Base-by-base conservation (phyloP, 2,888 invertebrate species). In the Ormia ochracea region DNA sequence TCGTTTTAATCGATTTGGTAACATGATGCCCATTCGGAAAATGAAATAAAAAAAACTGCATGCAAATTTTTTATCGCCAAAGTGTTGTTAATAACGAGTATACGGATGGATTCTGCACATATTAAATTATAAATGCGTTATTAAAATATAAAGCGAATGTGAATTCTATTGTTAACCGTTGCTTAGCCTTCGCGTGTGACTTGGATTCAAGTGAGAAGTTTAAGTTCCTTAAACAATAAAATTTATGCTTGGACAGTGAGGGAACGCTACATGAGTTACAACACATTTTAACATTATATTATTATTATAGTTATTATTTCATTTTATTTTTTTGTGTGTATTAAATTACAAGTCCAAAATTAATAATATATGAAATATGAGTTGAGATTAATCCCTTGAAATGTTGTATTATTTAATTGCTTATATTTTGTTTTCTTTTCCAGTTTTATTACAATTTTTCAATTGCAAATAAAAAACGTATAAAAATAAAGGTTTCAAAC, bases 161-260 rank as follows among this genome's bases (percentile, higher is more conserved):
- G 21, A 69, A 52, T 43, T 52, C 54, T 79, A 75, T 75, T 52
- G 52, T 75, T 68, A 78, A 72, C 75, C 36, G 70, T 75, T 45
- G 36, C 38, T 72, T 61, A 66, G 79, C 79, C 75, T 75, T 80
- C 79, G 79, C 72, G 75, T 80, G 54, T 80, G 79, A 75, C 70
- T 75, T 54, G 61, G 36, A 66, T 75, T 75, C 41, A 63, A 23
- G 52, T 54, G 41, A 50, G 48, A 69, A 69, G 36, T 66, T 72
- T 66, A 61, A 70, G 70, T 70, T 80, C 70, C 79, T 66, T 54
- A 66, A 79, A 75, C 65, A 61, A 17, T 65, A 33, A 31, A 52
- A 23, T 23, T 21, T 9, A 33, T 23, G 36, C n/a, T 58, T 23
- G 28, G 36, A 38, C 63, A 56, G 19, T 43, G 14, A 63, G 9